Evolutionary conservation across 2,888 invertebrate species (phyloP), one percentile per base, ranked within the genome.

Genomic region (Sicus ferrugineus): DNA sequence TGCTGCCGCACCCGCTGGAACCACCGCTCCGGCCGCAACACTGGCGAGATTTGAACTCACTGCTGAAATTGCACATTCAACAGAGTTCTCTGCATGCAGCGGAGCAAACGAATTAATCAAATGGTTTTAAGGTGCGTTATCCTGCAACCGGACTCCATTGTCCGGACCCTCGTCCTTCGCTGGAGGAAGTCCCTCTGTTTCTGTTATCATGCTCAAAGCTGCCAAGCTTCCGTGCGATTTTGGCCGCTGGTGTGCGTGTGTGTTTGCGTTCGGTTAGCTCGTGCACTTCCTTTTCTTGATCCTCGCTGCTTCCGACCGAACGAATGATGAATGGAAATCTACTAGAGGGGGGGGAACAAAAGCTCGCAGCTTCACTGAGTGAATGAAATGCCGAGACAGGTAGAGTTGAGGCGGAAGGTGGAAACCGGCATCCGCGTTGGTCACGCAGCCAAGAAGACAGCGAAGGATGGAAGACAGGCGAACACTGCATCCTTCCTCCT

Each of bases 81-180:
- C 52, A 30, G 50, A 31, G 50, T 28, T 56, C 6, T 19, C 11
- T 42, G 61, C 23, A 2, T 34, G 31, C 48, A 52, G 68, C 63
- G 71, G 68, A 68, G 64, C 70, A 73, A 74, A 73, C 72, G 70
- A 72, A 73, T 74, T 73, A 74, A 73, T 73, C 73, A 74, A 74
- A 71, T 70, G 73, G 68, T 74, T 72, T 72, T 72, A 72, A 70
- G 73, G 69, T 73, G 73, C 63, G 72, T 73, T 73, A 72, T 52
- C 68, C 68, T 70, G 50, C 23, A 31, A 34, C 64, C 64, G 34
- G 31, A 19, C 28, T 28, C 14, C 9, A 54, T 54, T 54, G 26
- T 28, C 26, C 54, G 14, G 6, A 14, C n/a, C n/a, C n/a, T n/a
- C 46, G 19, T 9, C n/a, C 3, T 19, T 11, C 14, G n/a, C 9